Evolutionary conservation across 1,140 invertebrate genomes (phyloP).

Genomic region (Bombus turneri): DNA sequence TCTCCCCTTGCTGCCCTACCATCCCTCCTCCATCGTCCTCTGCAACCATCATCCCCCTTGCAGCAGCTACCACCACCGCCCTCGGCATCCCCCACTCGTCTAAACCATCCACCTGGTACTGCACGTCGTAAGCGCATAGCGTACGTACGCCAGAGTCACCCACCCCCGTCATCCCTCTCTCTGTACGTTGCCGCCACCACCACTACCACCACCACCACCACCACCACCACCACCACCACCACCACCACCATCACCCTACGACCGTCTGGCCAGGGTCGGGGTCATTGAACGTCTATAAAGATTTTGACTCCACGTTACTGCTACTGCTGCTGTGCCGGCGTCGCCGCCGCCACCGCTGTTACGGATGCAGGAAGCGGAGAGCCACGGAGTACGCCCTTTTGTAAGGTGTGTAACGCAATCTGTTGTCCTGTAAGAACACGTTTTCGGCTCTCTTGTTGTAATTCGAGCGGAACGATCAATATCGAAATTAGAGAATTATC

Average conservation of each 20-base stretch:
- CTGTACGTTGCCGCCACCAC: slow-evolving; percentile 41
- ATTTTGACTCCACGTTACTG: slow-evolving; percentile 80
- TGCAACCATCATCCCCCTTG: slow-evolving; percentile 59
- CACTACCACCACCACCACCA: slow-evolving; percentile 54
- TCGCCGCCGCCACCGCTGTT: slow-evolving; percentile 50
- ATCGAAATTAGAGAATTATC: slow-evolving; percentile 1
- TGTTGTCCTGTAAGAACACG: slow-evolving; percentile 10
- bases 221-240: slow-evolving; percentile 38
- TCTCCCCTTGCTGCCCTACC: slow-evolving; percentile 48
- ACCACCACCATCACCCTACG: slow-evolving; percentile 64
- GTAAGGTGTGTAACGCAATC: slow-evolving; percentile 30
- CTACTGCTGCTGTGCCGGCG: slow-evolving; percentile 53
- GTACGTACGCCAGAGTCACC: slow-evolving; percentile 61
- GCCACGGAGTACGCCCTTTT: slow-evolving; percentile 54
- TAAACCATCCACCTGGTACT: slow-evolving; percentile 63
- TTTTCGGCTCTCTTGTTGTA: background rate
- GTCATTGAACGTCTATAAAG: slow-evolving; percentile 83
- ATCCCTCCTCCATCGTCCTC: slow-evolving; percentile 43
- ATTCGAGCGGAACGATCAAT: slow-evolving; percentile 31
- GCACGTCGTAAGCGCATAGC: slow-evolving; percentile 64
- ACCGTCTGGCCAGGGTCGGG: slow-evolving; percentile 82
- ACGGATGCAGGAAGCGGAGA: slow-evolving; percentile 58
- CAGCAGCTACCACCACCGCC: slow-evolving; percentile 47
- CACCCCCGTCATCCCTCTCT: slow-evolving; percentile 39
- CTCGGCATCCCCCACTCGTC: slow-evolving; percentile 57